A percentile compares a stretch with the other conserved stretches of the same genome.
phyloP scores from a whole-genome alignment of 2,797 vertebrate genomes.

The Enteromius viviparus region DNA sequence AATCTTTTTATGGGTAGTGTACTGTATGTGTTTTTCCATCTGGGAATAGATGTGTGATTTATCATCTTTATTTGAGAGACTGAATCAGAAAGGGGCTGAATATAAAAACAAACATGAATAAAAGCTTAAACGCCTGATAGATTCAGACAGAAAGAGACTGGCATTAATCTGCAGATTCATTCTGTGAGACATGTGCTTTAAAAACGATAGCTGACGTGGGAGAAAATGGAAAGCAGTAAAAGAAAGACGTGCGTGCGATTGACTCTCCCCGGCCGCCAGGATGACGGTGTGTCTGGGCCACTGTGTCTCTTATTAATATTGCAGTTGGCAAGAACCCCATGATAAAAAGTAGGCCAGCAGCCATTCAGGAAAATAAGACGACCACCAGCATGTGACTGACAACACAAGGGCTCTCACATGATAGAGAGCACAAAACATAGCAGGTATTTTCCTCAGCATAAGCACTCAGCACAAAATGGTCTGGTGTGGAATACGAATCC shows the following conservation, averaged over 20 bases:
- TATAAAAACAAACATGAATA: conserved; percentile 18
- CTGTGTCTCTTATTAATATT: conserved; percentile 77
- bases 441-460: not conserved
- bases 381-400: conserved; percentile 12
- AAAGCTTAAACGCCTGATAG: not conserved
- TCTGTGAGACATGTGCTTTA: not conserved
- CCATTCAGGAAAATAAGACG: conserved; percentile 38
- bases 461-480: not conserved
- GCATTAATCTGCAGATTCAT: not conserved
- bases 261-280: not conserved
- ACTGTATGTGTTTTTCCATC: not conserved
- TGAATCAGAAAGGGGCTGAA: not conserved
- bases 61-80: not conserved
- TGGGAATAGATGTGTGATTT: not conserved
- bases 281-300: conserved; percentile 48
- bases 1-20: not conserved
- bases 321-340: conserved; percentile 63
- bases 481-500: not conserved
- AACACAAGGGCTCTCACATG: conserved; percentile 3
- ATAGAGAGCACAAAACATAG: not conserved
- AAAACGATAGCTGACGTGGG: not conserved
- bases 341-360: conserved; percentile 73
- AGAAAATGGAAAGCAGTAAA: conserved; percentile 12
- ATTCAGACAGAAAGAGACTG: not conserved
- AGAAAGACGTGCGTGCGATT: conserved; percentile 13